A percentile compares a stretch with the other conserved stretches of the same genome.
Conservation (phyloP, 2,113 vertebrate species). For the Columbina picui region DNA sequence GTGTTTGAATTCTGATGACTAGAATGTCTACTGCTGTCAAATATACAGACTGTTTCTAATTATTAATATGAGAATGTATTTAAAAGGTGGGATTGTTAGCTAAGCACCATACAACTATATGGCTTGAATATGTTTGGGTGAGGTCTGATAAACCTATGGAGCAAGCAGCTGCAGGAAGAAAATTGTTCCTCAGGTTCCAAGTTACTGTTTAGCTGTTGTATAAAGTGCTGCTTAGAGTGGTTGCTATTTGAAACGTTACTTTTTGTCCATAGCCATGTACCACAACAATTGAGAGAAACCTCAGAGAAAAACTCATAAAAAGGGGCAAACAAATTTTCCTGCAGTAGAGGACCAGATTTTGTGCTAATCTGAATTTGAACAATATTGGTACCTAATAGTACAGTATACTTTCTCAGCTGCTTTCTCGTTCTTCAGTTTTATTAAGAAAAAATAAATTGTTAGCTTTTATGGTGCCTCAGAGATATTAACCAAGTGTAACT, state of each 20-base stretch:
- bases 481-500: slow-evolving; percentile 30
- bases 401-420: neutral
- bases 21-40: neutral
- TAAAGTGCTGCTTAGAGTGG: neutral
- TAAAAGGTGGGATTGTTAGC: neutral
- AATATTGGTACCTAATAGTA: neutral
- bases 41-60: neutral
- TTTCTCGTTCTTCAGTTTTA: slow-evolving; percentile 1
- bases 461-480: slow-evolving; percentile 10
- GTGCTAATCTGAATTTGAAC: neutral
- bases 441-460: slow-evolving; percentile 27
- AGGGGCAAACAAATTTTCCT: neutral
- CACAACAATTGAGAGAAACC: neutral
- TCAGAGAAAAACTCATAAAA: neutral
- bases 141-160: neutral
- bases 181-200: neutral
- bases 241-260: neutral
- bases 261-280: neutral
- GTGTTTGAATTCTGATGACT: neutral
- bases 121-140: neutral
- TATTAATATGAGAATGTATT: neutral
- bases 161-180: neutral
- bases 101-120: neutral
- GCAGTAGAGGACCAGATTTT: neutral
- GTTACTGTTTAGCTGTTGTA: neutral